A percentile compares a stretch with the other conserved stretches of the same genome.
These are phyloP conservation scores for Siniperca chuatsi DNA, from an alignment of 2,113 vertebrate genomes.

Conservation along the genomic window DNA sequence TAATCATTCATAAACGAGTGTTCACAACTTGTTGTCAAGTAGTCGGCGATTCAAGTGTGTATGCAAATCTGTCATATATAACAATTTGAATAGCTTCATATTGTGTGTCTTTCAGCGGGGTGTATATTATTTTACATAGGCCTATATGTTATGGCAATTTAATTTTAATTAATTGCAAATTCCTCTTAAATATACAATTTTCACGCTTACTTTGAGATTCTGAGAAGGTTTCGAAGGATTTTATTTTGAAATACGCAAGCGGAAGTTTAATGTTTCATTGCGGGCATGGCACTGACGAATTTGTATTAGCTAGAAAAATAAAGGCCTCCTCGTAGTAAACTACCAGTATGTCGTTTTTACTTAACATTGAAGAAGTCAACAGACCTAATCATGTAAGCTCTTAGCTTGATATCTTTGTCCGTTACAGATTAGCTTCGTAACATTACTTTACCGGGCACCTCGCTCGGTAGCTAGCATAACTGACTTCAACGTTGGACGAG, in stretches of 20 bases:
- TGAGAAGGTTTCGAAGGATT: background rate
- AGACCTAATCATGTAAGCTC: constrained; percentile 18
- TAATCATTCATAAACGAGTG: background rate
- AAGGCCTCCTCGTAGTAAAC: constrained; percentile 37
- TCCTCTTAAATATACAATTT: too few species aligned
- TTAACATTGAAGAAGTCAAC: background rate
- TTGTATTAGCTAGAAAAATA: constrained; percentile 34
- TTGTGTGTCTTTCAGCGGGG: background rate
- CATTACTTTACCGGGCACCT: background rate
- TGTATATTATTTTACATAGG: background rate
- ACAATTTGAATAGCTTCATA: background rate
- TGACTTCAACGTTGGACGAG: constrained; percentile 28
- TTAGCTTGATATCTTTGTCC: background rate
- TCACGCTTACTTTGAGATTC: background rate
- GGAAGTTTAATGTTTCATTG: constrained; percentile 10
- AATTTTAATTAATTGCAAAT: background rate
- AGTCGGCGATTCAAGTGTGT: background rate
- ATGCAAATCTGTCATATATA: background rate
- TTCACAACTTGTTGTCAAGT: background rate
- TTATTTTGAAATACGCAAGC: constrained; percentile 56
- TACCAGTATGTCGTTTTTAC: background rate
- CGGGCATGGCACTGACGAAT: background rate
- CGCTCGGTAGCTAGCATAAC: constrained; percentile 13
- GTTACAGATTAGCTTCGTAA: background rate
- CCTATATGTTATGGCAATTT: background rate